These are phyloP conservation scores for Myocastor coypus DNA, from an alignment of 2,113 vertebrate genomes.

Conservation along the genomic window DNA sequence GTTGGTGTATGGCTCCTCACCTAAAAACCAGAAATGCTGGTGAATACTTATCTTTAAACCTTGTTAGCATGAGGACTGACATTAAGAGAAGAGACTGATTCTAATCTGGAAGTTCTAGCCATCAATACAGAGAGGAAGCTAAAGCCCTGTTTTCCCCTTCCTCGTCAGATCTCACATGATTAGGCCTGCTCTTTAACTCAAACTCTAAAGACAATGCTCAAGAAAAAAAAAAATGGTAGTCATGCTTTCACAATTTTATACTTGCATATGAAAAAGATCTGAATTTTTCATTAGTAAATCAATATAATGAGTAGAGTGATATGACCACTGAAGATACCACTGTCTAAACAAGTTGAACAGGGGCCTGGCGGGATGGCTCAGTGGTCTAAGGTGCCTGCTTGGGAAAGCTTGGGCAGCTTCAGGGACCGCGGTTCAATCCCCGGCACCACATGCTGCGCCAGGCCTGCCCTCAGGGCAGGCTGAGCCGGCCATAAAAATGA, in stretches of 20 bases:
- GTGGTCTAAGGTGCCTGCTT: too few species aligned
- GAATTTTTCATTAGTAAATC: slow-evolving; percentile 62
- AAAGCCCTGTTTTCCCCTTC: slow-evolving; percentile 29
- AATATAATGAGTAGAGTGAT: slow-evolving; percentile 7
- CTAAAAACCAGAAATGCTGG: slow-evolving; percentile 29
- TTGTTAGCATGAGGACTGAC: slow-evolving; percentile 38
- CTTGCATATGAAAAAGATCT: slow-evolving; percentile 1
- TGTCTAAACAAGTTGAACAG: neutral
- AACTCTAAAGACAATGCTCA: slow-evolving; percentile 49
- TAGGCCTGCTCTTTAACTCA: slow-evolving; percentile 21
- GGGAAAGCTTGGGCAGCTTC: too few species aligned
- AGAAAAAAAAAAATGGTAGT: neutral
- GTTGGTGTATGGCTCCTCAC: slow-evolving; percentile 43
- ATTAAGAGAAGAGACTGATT: neutral
- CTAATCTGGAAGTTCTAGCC: slow-evolving; percentile 9
- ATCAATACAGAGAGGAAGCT: neutral
- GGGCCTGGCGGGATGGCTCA: too few species aligned
- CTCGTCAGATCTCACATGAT: neutral
- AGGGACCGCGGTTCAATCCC: too few species aligned
- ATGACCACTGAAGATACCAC: neutral
- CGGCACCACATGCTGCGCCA: too few species aligned
- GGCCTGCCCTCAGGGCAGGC: too few species aligned
- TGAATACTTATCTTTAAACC: slow-evolving; percentile 35
- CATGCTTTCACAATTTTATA: slow-evolving; percentile 12
- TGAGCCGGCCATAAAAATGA: too few species aligned